These are phyloP conservation scores for Cheirogaleus major DNA, from an alignment of 2,797 vertebrate species.

Conservation along the genomic window DNA sequence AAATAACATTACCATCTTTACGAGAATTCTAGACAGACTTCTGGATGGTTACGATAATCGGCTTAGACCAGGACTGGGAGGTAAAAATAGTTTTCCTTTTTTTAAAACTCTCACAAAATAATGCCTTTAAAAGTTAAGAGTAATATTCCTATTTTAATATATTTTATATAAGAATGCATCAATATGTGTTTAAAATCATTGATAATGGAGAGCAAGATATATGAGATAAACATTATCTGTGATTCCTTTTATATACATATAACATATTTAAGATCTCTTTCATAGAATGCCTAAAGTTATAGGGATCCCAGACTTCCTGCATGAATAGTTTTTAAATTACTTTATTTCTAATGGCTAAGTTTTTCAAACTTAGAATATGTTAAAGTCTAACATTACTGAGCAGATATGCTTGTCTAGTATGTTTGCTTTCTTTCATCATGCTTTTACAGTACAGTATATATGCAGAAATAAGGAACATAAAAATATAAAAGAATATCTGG, in stretches of 20 bases:
- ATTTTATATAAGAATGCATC: background rate
- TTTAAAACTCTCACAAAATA: conserved; percentile 49
- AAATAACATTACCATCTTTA: conserved; percentile 99
- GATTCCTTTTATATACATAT: background rate
- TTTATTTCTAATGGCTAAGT: background rate
- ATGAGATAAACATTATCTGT: background rate
- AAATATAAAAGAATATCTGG: background rate
- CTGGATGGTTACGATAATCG: conserved; percentile 99
- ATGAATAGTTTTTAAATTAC: conserved; percentile 17
- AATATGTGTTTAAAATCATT: background rate
- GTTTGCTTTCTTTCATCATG: background rate
- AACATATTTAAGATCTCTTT: conserved; percentile 18
- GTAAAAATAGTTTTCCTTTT: conserved; percentile 86
- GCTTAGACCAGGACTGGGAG: conserved; percentile 97
- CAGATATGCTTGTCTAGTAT: background rate
- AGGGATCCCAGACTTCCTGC: background rate
- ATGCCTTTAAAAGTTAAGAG: conserved; percentile 27
- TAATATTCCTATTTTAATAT: conserved; percentile 1
- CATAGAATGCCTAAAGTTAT: background rate
- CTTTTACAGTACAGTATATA: background rate
- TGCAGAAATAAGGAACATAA: background rate
- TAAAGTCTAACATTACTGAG: background rate
- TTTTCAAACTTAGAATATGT: background rate
- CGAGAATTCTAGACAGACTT: conserved; percentile 97
- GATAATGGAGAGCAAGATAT: background rate